phyloP scores from a whole-genome alignment of 2,113 vertebrate genomes.

The Takifugu bimaculatus region DNA sequence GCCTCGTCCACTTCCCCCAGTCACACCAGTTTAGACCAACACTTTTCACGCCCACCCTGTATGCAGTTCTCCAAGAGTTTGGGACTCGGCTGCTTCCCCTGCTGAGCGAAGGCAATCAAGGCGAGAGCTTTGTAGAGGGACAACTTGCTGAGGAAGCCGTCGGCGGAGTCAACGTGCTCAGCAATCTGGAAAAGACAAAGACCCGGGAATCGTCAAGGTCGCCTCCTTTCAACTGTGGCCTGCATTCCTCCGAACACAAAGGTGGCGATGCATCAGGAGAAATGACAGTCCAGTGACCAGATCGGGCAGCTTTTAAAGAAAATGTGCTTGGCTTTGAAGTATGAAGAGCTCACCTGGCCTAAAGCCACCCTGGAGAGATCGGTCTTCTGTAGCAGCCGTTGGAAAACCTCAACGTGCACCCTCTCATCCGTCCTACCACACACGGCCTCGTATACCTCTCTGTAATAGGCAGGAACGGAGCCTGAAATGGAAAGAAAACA shows the following conservation, averaged over 20 bases:
- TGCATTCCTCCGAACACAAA: constrained; percentile 37
- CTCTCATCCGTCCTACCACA: constrained; percentile 71
- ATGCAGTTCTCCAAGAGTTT: constrained; percentile 76
- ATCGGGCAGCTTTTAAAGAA: no score
- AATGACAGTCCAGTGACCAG: constrained; percentile 9
- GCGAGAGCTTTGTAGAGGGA: constrained; percentile 74
- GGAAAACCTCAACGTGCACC: constrained; percentile 73
- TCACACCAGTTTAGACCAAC: constrained; percentile 12
- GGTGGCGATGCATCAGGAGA: constrained; percentile 30
- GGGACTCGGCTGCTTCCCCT: constrained; percentile 76
- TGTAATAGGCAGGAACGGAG: constrained; percentile 79
- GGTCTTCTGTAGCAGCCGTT: constrained; percentile 70
- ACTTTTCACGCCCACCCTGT: constrained; percentile 63
- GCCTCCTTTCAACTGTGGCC: constrained; percentile 31
- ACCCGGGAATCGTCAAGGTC: constrained; percentile 27
- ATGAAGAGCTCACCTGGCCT: constrained; percentile 67
- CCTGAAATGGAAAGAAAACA: constrained; percentile 60
- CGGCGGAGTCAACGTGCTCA: constrained; percentile 64
- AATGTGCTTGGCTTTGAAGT: neutral
- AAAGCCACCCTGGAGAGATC: constrained; percentile 62
- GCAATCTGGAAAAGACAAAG: constrained; percentile 66
- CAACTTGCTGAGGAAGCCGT: constrained; percentile 73
- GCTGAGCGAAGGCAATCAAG: constrained; percentile 75
- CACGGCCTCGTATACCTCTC: constrained; percentile 76
- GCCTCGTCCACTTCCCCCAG: neutral